Evolutionary conservation across 2,797 vertebrate species (phyloP), one percentile per base, ranked within the genome.

Genomic region (Melanotaenia trifasciata): DNA sequence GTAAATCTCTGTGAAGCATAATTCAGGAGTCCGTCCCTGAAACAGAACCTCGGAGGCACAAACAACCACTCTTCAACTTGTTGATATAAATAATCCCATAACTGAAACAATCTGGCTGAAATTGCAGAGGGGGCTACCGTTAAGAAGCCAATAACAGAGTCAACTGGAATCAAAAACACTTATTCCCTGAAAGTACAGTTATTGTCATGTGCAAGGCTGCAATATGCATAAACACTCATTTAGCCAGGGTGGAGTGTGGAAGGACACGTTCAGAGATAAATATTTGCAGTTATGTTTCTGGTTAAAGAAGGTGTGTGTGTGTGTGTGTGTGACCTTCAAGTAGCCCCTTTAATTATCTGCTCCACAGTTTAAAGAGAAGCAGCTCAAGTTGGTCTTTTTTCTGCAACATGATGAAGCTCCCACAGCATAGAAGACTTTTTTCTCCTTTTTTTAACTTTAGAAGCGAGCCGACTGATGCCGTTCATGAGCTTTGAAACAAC

Each of bases 201-300:
- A 95, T 94, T 92, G 92, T 85, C 68, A 57, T 26, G 73, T 58
- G 82, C 81, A 82, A 83, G 85, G 80, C 74, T 86, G 84, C 83
- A 84, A 80, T 88, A 61, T 18, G 53, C 81, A 67, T 92, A 95
- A 95, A 94, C 92, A 93, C 84, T 88, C 69, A 92, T 94, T 94
- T 92, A 80, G 72, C 64, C 58, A 58, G 80, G 86, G 90, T 76
- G 90, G 88, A 86, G 70, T 72, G 80, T 81, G 68, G 85, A 81
- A 68, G 75, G 87, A 79, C 76, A 68, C 61, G 47, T 67, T 82
- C 62, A 54, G 47, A 81, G 76, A 63, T 83, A 83, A 87, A 89
- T 78, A 74, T 72, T 66, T 76, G 57, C 54, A 30, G 11, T 70
- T 72, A 53, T 70, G 69, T 63, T 83, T 40, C 67, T 60, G 47